Evolutionary conservation across 2,113 vertebrate species (phyloP).

Genomic region (Ahaetulla prasina): DNA sequence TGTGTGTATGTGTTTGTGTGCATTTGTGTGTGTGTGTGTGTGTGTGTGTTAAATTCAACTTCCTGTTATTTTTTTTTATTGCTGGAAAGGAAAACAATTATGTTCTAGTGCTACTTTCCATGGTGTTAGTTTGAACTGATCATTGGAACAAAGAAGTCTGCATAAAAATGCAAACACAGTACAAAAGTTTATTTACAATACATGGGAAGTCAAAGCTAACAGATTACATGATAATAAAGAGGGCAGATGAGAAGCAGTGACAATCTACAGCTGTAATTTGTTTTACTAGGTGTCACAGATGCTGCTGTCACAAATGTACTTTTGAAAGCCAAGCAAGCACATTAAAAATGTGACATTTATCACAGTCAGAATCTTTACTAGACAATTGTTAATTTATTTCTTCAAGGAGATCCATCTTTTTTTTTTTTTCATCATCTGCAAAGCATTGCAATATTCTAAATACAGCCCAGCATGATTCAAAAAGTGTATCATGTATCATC

Average conservation of each 20-base stretch:
- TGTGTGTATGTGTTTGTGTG: too few relatives aligned
- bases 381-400: slow-evolving; percentile 14
- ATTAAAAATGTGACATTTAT: slow-evolving; percentile 24
- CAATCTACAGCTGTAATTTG: slow-evolving; percentile 18
- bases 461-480: not conserved
- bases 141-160: slow-evolving; percentile 44
- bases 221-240: slow-evolving; percentile 41
- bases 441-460: not conserved
- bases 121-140: slow-evolving; percentile 48
- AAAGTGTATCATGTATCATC: not conserved
- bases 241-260: slow-evolving; percentile 18
- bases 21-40: slow-evolving; percentile 57
- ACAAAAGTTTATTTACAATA: slow-evolving; percentile 19
- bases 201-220: slow-evolving; percentile 20
- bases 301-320: slow-evolving; percentile 14
- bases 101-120: slow-evolving; percentile 42
- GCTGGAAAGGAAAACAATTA: slow-evolving; percentile 57
- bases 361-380: not conserved
- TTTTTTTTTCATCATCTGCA: not conserved
- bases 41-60: slow-evolving; percentile 61
- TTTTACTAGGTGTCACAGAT: slow-evolving; percentile 24
- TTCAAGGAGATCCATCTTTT: not conserved
- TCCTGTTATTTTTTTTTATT: slow-evolving; percentile 28
- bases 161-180: slow-evolving; percentile 18
- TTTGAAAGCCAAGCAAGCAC: not conserved